Evolutionary conservation across 1,140 invertebrate genomes (phyloP).

Genomic region (Pachyrhynchus sulphureomaculatus): DNA sequence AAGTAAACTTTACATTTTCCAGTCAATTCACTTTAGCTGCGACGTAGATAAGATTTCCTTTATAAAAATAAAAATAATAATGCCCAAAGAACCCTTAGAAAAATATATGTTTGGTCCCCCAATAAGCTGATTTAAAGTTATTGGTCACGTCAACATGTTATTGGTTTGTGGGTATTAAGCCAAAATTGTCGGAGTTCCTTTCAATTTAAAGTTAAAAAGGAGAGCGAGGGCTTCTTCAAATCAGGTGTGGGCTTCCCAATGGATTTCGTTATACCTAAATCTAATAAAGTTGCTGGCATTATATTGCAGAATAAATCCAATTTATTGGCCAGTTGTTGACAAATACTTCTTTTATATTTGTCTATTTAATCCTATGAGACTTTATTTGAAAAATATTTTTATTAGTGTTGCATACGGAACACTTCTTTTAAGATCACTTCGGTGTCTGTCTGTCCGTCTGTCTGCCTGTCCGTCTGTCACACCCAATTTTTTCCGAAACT

Average conservation of each 20-base stretch:
- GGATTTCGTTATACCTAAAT: background rate
- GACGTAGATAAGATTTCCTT: no score
- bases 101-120: background rate
- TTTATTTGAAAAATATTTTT: no score
- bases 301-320: conserved; percentile 4
- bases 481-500: no score
- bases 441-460: no score
- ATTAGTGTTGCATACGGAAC: no score
- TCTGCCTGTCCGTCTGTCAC: no score
- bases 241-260: background rate
- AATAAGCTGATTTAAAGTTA: conserved; percentile 9
- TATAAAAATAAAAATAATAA: no score
- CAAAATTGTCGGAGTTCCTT: conserved; percentile 5
- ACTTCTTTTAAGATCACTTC: no score
- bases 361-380: no score
- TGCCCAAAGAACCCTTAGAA: background rate
- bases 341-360: no score
- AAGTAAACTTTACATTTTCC: no score
- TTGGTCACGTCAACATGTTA: conserved; percentile 9
- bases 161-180: conserved; percentile 1
- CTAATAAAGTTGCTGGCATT: background rate
- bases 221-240: background rate
- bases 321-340: background rate
- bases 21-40: no score
- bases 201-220: conserved; percentile 2